Base-by-base conservation (phyloP, 1,140 invertebrate genomes). In the Agrypnia vestita region DNA sequence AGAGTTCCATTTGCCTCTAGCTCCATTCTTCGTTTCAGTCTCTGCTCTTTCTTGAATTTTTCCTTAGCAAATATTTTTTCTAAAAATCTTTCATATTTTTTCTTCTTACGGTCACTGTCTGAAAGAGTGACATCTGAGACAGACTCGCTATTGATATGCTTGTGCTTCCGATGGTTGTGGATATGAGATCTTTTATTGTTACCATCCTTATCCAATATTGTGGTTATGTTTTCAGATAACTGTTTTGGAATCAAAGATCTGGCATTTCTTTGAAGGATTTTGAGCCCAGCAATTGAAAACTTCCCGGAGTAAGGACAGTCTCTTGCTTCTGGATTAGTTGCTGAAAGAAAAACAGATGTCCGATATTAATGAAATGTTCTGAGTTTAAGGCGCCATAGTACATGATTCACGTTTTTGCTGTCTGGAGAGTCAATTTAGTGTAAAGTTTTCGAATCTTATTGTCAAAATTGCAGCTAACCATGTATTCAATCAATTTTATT, bases 301-400 rank as follows among this genome's bases (percentile, higher is more conserved):
- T 94, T 94, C 7, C 94, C 94, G 51, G 93, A 89, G 85, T 94
- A 94, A 0, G 94, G 94, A 86, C 94, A 95, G 78, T 93, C 90
- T 82, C 93, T 90, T 12, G 92, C 91, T 86, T 94, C 93, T 72
- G 93, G 93, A 79, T 92, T 92, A 82, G 92, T 93, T 21, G 93
- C 94, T 95, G 90, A 43, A 92, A 92, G 84, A 85, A 82, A 85
- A 86, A 59, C 1, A 3, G 7, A 59, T 9, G 15, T 56, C 25
- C n/a, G n/a, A n/a, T n/a, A n/a, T n/a, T n/a, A n/a, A n/a, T n/a
- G n/a, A n/a, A n/a, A n/a, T n/a, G n/a, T 35, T 35, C 25, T 35
- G 25, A 35, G 25, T n/a, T n/a, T n/a, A n/a, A n/a, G n/a, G n/a
- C n/a, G n/a, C n/a, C n/a, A n/a, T n/a, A n/a, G n/a, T n/a, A n/a